phyloP scores from a whole-genome alignment of 2,888 invertebrate genomes.

The Xestia c-nigrum region DNA sequence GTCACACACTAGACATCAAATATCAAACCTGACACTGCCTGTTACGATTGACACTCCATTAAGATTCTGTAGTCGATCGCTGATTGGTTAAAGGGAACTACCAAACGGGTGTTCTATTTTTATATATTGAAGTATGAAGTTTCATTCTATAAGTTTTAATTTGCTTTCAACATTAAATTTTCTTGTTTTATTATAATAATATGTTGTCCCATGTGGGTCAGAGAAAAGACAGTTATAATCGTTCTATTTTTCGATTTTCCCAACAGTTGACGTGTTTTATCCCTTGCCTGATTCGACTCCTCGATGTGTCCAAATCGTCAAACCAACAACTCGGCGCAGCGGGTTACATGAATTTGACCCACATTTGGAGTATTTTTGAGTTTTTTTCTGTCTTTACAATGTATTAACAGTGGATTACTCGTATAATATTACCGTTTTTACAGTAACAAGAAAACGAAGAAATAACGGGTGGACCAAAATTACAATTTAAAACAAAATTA shows the following conservation, averaged over 20 bases:
- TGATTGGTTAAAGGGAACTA: not conserved
- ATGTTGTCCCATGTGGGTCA: not conserved
- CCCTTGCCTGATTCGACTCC: too few species aligned
- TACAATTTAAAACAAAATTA: not conserved
- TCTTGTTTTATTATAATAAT: not conserved
- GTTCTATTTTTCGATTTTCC: not conserved
- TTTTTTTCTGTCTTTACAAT: too few species aligned
- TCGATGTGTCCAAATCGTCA: not conserved
- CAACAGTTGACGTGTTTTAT: not conserved
- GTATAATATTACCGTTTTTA: too few species aligned
- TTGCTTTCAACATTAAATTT: not conserved
- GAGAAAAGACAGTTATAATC: too few species aligned
- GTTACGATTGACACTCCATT: slow-evolving; percentile 29
- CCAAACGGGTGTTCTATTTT: not conserved
- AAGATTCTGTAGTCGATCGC: not conserved
- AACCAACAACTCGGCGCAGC: not conserved
- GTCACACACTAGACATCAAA: slow-evolving; percentile 8
- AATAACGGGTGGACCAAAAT: not conserved
- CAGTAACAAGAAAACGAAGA: too few species aligned
- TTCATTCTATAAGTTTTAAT: not conserved
- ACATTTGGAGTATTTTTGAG: too few species aligned
- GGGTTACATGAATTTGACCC: too few species aligned
- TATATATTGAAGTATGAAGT: not conserved
- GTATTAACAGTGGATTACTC: too few species aligned
- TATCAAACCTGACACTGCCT: slow-evolving; percentile 4